Evolutionary conservation across 2,888 invertebrate species (phyloP).

Genomic region (Rosalia funebris): DNA sequence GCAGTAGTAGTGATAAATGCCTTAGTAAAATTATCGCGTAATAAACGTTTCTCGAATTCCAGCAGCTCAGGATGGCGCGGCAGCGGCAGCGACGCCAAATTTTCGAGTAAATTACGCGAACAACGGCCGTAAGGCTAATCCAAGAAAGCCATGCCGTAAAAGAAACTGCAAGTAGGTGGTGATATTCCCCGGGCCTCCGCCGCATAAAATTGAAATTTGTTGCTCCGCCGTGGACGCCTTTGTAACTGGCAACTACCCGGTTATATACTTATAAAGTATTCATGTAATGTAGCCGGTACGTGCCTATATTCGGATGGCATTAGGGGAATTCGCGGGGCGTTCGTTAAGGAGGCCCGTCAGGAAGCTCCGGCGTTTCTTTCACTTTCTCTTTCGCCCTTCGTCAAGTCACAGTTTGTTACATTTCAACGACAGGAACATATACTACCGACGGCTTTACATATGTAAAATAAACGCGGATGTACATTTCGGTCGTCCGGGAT

Average conservation of each 20-base stretch:
- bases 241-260: conserved; percentile 28
- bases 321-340: conserved; percentile 31
- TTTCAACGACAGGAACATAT: conserved; percentile 9
- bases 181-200: conserved; percentile 26
- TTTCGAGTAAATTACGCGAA: too few relatives aligned
- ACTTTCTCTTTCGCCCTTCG: conserved; percentile 8
- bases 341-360: conserved; percentile 6
- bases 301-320: conserved; percentile 39
- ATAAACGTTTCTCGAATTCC: too few relatives aligned
- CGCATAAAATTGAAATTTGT: conserved; percentile 41
- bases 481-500: background rate
- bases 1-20: too few relatives aligned
- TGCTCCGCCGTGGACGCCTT: conserved; percentile 30
- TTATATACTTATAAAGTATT: conserved; percentile 45
- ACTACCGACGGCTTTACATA: conserved; percentile 1
- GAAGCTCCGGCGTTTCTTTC: background rate
- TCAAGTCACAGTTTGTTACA: conserved; percentile 11
- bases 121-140: background rate
- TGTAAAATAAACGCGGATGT: conserved; percentile 10
- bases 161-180: conserved; percentile 14
- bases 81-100: too few relatives aligned
- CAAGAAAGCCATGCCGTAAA: background rate
- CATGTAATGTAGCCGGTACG: conserved; percentile 44
- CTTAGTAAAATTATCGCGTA: too few relatives aligned
- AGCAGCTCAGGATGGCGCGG: too few relatives aligned